Evolutionary conservation across 2,113 vertebrate genomes (phyloP).

Genomic region (Hepsetus odoe): DNA sequence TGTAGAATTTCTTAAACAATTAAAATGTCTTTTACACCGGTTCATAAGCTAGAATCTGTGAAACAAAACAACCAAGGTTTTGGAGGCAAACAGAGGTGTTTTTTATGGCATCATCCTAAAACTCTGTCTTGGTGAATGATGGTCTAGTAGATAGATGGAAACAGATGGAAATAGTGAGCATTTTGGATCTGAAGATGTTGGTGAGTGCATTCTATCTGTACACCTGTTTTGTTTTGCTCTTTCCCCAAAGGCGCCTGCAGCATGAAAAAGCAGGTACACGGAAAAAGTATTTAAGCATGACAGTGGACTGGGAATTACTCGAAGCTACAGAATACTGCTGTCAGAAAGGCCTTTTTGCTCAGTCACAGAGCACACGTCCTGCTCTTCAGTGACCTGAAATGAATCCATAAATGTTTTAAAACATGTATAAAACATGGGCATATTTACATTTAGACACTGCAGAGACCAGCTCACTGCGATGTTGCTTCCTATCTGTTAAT

Average conservation of each 20-base stretch:
- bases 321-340: conserved; percentile 64
- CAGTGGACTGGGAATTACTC: conserved; percentile 64
- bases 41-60: too few species aligned
- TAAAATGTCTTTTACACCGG: too few species aligned
- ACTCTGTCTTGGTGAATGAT: background rate
- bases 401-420: conserved; percentile 70
- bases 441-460: conserved; percentile 67
- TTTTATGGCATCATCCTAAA: too few species aligned
- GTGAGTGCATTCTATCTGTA: conserved; percentile 52
- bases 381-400: conserved; percentile 64
- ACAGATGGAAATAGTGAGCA: conserved; percentile 21
- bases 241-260: conserved; percentile 60
- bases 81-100: too few species aligned
- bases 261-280: conserved; percentile 59
- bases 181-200: conserved; percentile 58
- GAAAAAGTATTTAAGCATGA: conserved; percentile 70
- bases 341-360: conserved; percentile 62
- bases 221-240: conserved; percentile 59
- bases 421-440: conserved; percentile 54
- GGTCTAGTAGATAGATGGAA: background rate
- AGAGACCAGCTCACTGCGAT: background rate
- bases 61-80: too few species aligned
- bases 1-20: too few species aligned
- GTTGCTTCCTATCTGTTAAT: conserved; percentile 32
- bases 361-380: conserved; percentile 51